A percentile compares a stretch with the other conserved stretches of the same genome.
Conservation (phyloP, 2,113 vertebrate genomes). For the Tiliqua scincoides region DNA sequence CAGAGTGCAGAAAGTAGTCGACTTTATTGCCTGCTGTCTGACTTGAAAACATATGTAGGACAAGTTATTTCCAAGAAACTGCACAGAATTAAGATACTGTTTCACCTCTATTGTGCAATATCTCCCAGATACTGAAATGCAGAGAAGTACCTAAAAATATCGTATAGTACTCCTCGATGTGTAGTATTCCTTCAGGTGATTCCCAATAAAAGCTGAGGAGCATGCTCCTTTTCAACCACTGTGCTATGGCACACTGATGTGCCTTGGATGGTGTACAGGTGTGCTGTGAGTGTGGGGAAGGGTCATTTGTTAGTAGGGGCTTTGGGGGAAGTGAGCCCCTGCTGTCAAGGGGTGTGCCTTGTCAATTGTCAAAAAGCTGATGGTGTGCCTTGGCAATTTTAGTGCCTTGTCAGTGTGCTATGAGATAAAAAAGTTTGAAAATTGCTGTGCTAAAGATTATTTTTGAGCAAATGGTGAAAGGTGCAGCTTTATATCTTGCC, state of each 20-base stretch:
- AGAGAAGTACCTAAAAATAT: background rate
- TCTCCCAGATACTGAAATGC: background rate
- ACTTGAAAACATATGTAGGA: background rate
- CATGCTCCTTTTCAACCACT: background rate
- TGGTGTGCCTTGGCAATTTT: too few species aligned
- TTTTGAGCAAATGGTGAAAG: background rate
- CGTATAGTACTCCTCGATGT: background rate
- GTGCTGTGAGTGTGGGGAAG: too few species aligned
- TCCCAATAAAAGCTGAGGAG: background rate
- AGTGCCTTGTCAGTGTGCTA: too few species aligned
- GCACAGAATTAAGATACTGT: background rate
- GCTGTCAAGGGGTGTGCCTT: too few species aligned
- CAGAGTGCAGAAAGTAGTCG: background rate
- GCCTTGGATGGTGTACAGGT: too few species aligned
- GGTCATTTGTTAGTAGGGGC: too few species aligned
- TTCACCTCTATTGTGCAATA: background rate
- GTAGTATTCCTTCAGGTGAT: background rate
- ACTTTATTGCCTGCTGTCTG: background rate
- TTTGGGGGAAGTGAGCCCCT: too few species aligned
- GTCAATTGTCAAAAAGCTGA: too few species aligned
- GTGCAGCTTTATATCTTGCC: background rate
- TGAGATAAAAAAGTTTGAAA: too few species aligned
- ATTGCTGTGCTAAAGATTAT: background rate
- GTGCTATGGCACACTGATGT: too few species aligned
- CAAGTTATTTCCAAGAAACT: background rate